Base-by-base conservation (phyloP, 2,113 vertebrate genomes). In the Sterrhoptilus dennistouni region DNA sequence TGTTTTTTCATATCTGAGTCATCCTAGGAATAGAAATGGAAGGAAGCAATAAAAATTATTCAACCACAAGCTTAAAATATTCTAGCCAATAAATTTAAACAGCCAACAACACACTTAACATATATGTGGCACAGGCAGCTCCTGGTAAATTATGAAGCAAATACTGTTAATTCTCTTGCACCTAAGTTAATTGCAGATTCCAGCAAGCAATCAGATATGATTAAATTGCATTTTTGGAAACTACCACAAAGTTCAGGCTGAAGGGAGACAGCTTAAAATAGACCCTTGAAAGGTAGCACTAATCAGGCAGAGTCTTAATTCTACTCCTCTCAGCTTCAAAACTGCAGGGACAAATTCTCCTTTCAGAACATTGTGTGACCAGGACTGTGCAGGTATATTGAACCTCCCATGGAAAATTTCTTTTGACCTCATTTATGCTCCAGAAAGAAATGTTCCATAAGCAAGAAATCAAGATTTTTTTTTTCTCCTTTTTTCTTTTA, bases 181-280 rank as follows among this genome's bases (percentile, higher is more conserved):
- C 40, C 22, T 44, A 89, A 80, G 50, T 59, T 94, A 93, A 96
- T 92, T 96, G 92, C 63, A 83, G 49, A 83, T 88, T 94, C 49
- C 74, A 93, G 64, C 76, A 92, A 91, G 93, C 78, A 95, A 96
- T 96, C 85, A 94, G 83, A 68, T 93, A 81, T 81, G 89, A 96
- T 89, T 91, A 94, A 69, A 56, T 61, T 87, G 91, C 70, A 65
- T 85, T 97, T 97, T 90, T 88, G 75, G 77, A 96, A 96, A 78
- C n/a, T 38, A 95, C 90, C 76, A 89, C 71, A 88, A 63, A 38
- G 25, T 61, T 94, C 47, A 88, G 71, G 60, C 53, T 91, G 74
- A 91, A 94, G 40, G 56, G 87, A 95, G 89, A 54, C 21, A 70
- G 54, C 85, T 85, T 89, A 95, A 93, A 97, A 96, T 88, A 94